Evolutionary conservation across 1,140 invertebrate species (phyloP).

Genomic region (Ceratina japonica): DNA sequence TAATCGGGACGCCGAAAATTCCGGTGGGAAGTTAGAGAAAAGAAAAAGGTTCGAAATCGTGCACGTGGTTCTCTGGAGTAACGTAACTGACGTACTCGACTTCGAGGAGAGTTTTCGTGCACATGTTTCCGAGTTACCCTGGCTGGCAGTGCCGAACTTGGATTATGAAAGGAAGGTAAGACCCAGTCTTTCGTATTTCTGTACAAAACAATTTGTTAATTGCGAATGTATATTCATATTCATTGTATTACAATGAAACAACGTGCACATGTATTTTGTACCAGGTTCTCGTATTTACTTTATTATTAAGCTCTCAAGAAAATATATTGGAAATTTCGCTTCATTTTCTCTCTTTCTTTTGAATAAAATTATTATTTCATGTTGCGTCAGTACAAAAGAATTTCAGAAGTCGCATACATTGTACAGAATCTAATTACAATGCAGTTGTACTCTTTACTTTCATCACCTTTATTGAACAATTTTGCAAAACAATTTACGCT

Average conservation of each 20-base stretch:
- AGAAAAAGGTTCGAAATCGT: conserved; percentile 78
- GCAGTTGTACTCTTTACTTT: not conserved
- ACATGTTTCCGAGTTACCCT: conserved; percentile 84
- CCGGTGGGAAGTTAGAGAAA: conserved; percentile 18
- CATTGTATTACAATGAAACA: not conserved
- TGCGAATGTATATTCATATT: not conserved
- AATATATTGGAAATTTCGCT: not conserved
- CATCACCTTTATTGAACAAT: not conserved
- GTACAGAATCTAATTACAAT: too few relatives aligned
- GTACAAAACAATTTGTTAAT: too few relatives aligned
- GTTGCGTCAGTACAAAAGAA: not conserved
- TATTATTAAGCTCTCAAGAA: not conserved
- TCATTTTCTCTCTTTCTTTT: too few relatives aligned
- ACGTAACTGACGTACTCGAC: conserved; percentile 85
- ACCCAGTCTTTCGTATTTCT: not conserved
- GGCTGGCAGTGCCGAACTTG: conserved; percentile 85
- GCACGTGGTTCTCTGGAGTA: conserved; percentile 85
- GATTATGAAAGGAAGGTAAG: conserved; percentile 85
- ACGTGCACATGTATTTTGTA: not conserved
- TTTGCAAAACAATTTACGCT: not conserved
- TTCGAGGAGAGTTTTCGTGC: conserved; percentile 84
- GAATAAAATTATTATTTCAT: not conserved
- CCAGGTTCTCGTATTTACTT: not conserved
- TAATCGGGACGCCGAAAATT: conserved; percentile 23
- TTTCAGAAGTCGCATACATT: not conserved